Percentiles rank a stretch among this genome's conserved stretches.
phyloP scores from a whole-genome alignment of 1,140 invertebrate genomes.

The Rhagoletis pomonella region DNA sequence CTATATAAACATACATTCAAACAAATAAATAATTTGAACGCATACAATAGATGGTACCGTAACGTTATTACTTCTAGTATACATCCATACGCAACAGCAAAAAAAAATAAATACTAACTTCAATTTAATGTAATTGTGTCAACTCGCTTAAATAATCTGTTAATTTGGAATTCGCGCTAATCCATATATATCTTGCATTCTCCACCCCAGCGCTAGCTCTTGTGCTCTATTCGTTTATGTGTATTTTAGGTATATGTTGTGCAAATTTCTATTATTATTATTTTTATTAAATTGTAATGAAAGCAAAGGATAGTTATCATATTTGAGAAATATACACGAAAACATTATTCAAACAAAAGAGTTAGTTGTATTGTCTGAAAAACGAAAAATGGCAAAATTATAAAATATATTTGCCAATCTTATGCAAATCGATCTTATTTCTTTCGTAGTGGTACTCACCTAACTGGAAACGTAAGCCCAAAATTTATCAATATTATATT shows the following conservation, averaged over 20 bases:
- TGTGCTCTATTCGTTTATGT: constrained; percentile 1
- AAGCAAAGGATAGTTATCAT: constrained; percentile 9
- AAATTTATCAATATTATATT: too few relatives aligned
- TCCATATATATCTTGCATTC: neutral
- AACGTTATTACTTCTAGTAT: neutral
- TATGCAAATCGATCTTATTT: neutral
- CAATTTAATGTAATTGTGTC: constrained; percentile 37
- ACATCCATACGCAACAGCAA: constrained; percentile 5
- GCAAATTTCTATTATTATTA: constrained; percentile 43
- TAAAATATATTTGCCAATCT: neutral
- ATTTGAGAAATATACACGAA: constrained; percentile 43
- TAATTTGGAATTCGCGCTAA: constrained; percentile 27
- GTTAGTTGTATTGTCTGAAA: neutral
- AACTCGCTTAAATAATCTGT: constrained; percentile 8
- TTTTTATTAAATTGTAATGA: constrained; percentile 24
- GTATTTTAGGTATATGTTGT: constrained; percentile 23
- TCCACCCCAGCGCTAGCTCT: neutral
- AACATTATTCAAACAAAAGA: constrained; percentile 20
- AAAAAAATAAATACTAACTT: neutral
- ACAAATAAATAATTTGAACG: neutral
- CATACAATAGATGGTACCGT: constrained; percentile 29
- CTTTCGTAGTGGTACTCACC: neutral
- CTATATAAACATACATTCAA: neutral
- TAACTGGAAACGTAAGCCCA: too few relatives aligned
- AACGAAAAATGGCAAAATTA: neutral